A percentile compares a stretch with the other conserved stretches of the same genome.
phyloP scores from a whole-genome alignment of 2,797 vertebrate genomes.

The Artibeus jamaicensis region DNA sequence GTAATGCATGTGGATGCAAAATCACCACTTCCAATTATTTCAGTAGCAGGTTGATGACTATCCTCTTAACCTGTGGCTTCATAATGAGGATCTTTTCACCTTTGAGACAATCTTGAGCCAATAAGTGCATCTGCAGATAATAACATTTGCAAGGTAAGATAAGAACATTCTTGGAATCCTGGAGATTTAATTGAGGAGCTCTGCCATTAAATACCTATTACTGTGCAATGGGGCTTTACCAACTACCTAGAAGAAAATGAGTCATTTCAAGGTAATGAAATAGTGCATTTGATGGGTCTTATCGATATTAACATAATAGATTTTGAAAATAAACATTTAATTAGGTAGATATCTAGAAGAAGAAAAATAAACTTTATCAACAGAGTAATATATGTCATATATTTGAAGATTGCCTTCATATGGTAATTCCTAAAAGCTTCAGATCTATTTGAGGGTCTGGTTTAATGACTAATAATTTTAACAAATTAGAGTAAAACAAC shows the following conservation, averaged over 20 bases:
- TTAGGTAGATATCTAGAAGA: constrained; percentile 49
- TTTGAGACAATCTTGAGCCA: constrained; percentile 68
- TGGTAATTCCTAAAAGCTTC: constrained; percentile 13
- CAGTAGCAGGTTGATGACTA: neutral
- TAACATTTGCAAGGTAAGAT: constrained; percentile 68
- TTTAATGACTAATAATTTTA: neutral
- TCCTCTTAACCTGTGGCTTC: constrained; percentile 51
- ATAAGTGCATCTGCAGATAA: constrained; percentile 64
- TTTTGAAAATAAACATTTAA: constrained; percentile 70
- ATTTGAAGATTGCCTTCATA: constrained; percentile 7
- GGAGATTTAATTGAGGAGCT: constrained; percentile 67
- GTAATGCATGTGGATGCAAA: constrained; percentile 27
- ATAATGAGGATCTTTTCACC: constrained; percentile 55
- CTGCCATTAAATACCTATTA: constrained; percentile 74
- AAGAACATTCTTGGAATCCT: constrained; percentile 59
- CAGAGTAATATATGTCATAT: neutral
- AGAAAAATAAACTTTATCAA: constrained; percentile 32
- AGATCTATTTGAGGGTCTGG: neutral
- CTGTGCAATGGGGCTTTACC: constrained; percentile 72
- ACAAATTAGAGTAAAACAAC: neutral
- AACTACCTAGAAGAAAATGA: constrained; percentile 74
- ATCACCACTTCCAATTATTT: constrained; percentile 58
- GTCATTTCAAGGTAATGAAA: constrained; percentile 54
- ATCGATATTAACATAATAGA: constrained; percentile 60
- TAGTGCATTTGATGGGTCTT: constrained; percentile 19